Conservation (phyloP, 2,113 vertebrate species). For the Tupaia tana region DNA sequence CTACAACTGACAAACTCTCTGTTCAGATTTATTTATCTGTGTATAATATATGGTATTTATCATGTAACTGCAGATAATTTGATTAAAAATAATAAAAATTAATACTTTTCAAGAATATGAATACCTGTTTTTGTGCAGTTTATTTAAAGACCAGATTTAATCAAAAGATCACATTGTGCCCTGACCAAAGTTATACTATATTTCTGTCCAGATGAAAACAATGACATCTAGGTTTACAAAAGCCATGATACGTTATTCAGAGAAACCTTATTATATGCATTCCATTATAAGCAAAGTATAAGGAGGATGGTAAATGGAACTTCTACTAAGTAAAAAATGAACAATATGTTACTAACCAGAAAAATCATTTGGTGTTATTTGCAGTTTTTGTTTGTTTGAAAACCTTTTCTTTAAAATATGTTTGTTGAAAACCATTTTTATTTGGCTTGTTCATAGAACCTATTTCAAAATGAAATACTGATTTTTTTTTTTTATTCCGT, state of each 20-base stretch:
- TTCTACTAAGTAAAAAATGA: background rate
- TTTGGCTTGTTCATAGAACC: background rate
- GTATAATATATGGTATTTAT: slow-evolving; percentile 74
- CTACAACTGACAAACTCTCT: slow-evolving; percentile 69
- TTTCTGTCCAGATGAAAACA: background rate
- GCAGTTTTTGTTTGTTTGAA: slow-evolving; percentile 10
- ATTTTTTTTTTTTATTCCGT: background rate
- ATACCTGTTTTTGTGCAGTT: slow-evolving; percentile 22
- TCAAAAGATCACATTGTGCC: background rate
- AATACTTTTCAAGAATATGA: slow-evolving; percentile 80
- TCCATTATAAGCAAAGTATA: background rate
- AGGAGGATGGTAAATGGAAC: background rate
- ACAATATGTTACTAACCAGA: background rate
- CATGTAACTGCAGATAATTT: slow-evolving; percentile 84
- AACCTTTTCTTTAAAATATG: background rate
- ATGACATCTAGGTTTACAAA: background rate
- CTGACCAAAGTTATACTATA: background rate
- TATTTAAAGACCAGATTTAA: background rate
- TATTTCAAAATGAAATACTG: background rate
- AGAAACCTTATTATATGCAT: background rate
- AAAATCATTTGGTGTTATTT: background rate
- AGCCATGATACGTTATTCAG: background rate
- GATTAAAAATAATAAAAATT: slow-evolving; percentile 85
- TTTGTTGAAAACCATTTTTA: background rate
- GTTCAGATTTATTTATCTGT: slow-evolving; percentile 71